A percentile compares a stretch with the other conserved stretches of the same genome.
These are phyloP conservation scores for Nymphalis c-album DNA, from an alignment of 2,888 invertebrate species.

Conservation along the genomic window DNA sequence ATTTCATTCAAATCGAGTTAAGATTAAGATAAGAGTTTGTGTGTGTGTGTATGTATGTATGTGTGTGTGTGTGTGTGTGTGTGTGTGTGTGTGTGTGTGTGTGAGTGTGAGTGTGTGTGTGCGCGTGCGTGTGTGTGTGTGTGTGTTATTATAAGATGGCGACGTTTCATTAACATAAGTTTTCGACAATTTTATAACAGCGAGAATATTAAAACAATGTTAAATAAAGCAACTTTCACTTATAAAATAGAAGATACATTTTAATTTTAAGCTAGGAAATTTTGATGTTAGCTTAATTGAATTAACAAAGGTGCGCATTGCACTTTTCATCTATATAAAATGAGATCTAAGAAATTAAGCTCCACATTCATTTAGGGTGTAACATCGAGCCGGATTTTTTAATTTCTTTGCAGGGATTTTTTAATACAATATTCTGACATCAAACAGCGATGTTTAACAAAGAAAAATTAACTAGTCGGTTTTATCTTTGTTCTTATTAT, in stretches of 20 bases:
- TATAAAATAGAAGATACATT: neutral
- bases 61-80: too few species aligned
- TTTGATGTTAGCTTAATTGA: constrained; percentile 4
- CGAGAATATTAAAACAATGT: neutral
- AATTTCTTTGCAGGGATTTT: constrained; percentile 12
- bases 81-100: too few species aligned
- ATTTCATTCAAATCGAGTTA: too few species aligned
- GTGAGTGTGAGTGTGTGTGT: too few species aligned
- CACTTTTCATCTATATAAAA: constrained; percentile 26
- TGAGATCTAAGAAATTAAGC: constrained; percentile 26
- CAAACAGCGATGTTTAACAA: constrained; percentile 2
- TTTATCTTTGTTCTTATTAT: neutral
- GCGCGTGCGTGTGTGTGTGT: too few species aligned
- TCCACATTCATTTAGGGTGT: constrained; percentile 29
- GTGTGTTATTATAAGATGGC: too few species aligned
- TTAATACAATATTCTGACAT: constrained; percentile 22
- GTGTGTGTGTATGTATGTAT: too few species aligned
- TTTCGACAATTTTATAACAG: too few species aligned
- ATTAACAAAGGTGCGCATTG: constrained; percentile 17
- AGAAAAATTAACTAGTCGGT: neutral
- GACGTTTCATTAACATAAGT: too few species aligned
- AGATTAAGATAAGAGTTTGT: too few species aligned
- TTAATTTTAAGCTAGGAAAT: constrained; percentile 2
- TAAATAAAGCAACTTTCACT: neutral
- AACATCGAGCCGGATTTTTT: constrained; percentile 14